Conservation (phyloP, 2,113 vertebrate genomes). For the Ammodytes marinus region DNA sequence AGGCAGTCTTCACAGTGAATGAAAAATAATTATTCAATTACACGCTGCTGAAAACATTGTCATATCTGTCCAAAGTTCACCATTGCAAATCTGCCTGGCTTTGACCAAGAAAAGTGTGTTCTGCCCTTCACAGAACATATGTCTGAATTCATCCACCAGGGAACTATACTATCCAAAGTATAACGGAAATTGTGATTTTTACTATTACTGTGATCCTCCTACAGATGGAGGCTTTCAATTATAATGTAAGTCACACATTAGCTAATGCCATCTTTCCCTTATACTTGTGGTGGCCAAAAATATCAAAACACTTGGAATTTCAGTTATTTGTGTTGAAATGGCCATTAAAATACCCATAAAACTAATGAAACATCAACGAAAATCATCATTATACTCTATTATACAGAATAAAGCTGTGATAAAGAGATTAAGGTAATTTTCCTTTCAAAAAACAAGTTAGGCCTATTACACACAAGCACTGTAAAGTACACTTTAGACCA, state of each 20-base stretch:
- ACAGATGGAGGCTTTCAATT: conserved; percentile 2
- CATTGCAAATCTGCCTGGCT: neutral
- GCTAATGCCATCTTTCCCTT: neutral
- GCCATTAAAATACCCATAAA: no score
- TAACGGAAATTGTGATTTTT: neutral
- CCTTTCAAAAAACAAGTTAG: no score
- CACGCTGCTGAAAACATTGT: neutral
- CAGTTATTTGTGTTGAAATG: no score
- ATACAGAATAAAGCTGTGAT: no score
- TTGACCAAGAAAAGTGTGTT: conserved; percentile 14
- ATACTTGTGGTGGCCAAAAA: no score
- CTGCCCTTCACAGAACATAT: neutral
- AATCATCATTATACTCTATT: no score
- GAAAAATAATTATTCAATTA: conserved; percentile 11
- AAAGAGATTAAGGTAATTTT: no score
- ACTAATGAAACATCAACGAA: no score
- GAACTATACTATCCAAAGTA: neutral
- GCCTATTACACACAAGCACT: no score
- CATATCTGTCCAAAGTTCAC: conserved; percentile 13
- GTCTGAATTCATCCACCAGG: conserved; percentile 5
- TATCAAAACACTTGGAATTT: no score
- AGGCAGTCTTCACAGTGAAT: neutral
- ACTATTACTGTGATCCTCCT: neutral
- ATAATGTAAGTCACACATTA: conserved; percentile 10
- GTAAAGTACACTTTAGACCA: no score